A percentile compares a stretch with the other conserved stretches of the same genome.
phyloP scores from a whole-genome alignment of 2,797 vertebrate genomes.

The Lemur catta region DNA sequence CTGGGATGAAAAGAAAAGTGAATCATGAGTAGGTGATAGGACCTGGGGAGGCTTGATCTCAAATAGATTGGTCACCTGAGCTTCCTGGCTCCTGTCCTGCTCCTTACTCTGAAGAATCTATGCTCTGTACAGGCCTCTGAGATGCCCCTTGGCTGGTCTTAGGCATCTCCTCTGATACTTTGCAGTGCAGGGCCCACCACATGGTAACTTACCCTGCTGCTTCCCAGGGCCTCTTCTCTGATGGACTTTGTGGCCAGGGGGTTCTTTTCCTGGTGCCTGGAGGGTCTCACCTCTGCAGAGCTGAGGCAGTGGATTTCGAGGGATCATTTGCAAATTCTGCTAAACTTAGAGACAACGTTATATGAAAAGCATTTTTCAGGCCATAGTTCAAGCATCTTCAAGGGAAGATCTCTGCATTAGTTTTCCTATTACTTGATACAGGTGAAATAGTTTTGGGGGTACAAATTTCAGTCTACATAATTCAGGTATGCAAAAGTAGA shows the following conservation, averaged over 20 bases:
- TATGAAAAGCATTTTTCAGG: background rate
- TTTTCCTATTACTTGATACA: conserved; percentile 10
- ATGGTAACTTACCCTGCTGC: background rate
- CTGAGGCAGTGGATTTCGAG: background rate
- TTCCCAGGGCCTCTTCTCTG: background rate
- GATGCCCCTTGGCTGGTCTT: background rate
- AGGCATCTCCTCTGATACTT: background rate
- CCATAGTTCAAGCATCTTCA: background rate
- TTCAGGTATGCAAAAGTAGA: background rate
- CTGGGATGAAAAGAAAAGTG: background rate
- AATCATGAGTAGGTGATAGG: background rate
- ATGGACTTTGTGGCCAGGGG: background rate
- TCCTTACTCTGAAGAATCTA: background rate
- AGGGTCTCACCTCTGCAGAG: background rate
- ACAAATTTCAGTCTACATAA: background rate
- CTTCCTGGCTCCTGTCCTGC: background rate
- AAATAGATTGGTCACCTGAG: background rate
- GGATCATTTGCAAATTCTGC: conserved; percentile 26
- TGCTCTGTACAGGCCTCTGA: background rate
- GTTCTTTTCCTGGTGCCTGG: background rate
- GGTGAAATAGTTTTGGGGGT: background rate
- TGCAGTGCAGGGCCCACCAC: background rate
- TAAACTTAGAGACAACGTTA: background rate
- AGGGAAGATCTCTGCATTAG: background rate
- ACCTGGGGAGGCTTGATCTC: conserved; percentile 36